Evolutionary conservation across 2,113 vertebrate species (phyloP), one percentile per base, ranked within the genome.

Genomic region (Myodes glareolus): DNA sequence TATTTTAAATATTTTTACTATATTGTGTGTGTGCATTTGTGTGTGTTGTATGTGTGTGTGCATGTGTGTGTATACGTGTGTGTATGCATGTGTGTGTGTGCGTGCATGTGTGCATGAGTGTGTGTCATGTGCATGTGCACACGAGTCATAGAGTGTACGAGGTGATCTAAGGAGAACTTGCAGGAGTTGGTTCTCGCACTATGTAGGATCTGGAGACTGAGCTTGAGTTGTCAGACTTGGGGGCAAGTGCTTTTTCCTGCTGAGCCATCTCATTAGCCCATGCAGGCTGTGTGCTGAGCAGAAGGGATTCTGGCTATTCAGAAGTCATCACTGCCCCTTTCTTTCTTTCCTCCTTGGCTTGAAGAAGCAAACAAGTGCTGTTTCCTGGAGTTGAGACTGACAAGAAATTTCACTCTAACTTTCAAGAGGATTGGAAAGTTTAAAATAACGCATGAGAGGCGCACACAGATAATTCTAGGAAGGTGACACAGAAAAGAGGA

Each of bases 331-430:
- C 23, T 45, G 14, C n/a, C 9, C 27, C 39, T 5, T 45, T 14
- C 61, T 61, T 33, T 39, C 80, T 25, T 68, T 39, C 16, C 31
- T 25, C 81, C 39, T 70, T 33, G 55, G 42, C 75, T 55, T 23
- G 90, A 91, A 92, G 81, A 88, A 47, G 58, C 31, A 91, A 47
- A 52, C 33, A 82, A 47, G 67, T 33, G 12, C 88, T 81, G 13
- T 33, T 70, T 39, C 45, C 5, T 84, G 47, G 52, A n/a, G 19
- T 68, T 96, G 86, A 81, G 16, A 61, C 7, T 78, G 87, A 91
- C n/a, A 91, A 47, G 42, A 91, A 58, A 84, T 85, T 78, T 78
- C n/a, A 82, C 61, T 80, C 80, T 72, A 50, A 2, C 89, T 94
- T 97, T 95, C 55, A 85, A 31, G 63, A 80, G 61, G 8, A 87